Evolutionary conservation across 35 echinoderm and acorn worm genomes (phyloP), one percentile per base, ranked within the genome.

Genomic region (Heliocidaris erythrogramma): DNA sequence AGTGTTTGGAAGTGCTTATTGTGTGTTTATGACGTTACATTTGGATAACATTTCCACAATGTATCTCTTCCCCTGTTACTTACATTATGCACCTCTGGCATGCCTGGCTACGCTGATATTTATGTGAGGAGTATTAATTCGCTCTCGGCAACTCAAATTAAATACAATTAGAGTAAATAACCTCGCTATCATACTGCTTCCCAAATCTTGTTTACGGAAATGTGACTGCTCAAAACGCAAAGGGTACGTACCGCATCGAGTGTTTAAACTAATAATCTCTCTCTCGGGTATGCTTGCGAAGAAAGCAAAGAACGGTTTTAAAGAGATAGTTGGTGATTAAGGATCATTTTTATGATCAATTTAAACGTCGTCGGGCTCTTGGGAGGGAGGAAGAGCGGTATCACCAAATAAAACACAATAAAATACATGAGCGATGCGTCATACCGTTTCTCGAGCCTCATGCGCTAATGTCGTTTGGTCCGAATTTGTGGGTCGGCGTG

Each of bases 131-230:
- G 27, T n/a, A 78, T 78, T 21, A 78, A 27, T 21, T n/a, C 17
- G 65, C 65, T 78, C 65, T 78, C 21, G 65, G 65, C 65, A 78
- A 27, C 65, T 78, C 27, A 24, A 78, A 78, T 78, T 56, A 56
- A 78, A 78, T 78, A 27, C 65, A 78, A 78, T 78, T 78, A 78
- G 65, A n/a, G 65, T 24, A 21, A n/a, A 78, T 0, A 78, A 78
- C 65, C 17, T 27, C 65, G 21, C 65, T 7, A 78, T 78, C 65
- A 78, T n/a, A 78, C 65, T 27, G 5, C 65, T 78, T 29, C 65
- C 21, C 65, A n/a, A 78, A 78, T 78, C 65, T 78, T 78, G 65
- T 78, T 78, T 78, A 78, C 65, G 65, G 65, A 78, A 78, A 78
- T 78, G 65, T 78, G 65, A 78, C 65, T 78, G 65, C 65, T 78